Conservation (phyloP, 2,797 vertebrate genomes). For the Acanthurus leucopareius region DNA sequence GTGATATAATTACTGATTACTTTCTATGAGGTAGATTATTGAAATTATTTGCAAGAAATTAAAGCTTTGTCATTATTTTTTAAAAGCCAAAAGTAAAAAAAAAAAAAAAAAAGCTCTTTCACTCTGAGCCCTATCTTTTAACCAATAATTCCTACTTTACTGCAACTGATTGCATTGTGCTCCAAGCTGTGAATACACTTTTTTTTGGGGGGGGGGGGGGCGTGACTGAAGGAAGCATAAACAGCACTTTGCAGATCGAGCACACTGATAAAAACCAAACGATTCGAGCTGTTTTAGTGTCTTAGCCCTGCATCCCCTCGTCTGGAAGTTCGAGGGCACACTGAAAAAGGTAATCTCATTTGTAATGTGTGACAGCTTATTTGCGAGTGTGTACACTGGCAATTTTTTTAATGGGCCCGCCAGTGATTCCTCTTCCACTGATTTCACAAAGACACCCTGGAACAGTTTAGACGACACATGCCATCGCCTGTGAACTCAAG, state of each 20-base stretch:
- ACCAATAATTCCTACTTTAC: slow-evolving; percentile 72
- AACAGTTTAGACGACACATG: slow-evolving; percentile 85
- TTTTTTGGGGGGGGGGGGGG: neutral
- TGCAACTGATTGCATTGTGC: slow-evolving; percentile 84
- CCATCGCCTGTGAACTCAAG: slow-evolving; percentile 79
- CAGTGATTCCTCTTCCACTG: slow-evolving; percentile 79
- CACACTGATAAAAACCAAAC: slow-evolving; percentile 82
- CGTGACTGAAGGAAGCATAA: slow-evolving; percentile 80
- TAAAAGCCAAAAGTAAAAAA: slow-evolving; percentile 36
- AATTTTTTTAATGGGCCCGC: slow-evolving; percentile 84
- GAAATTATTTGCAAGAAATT: slow-evolving; percentile 53
- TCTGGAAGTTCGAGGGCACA: slow-evolving; percentile 83
- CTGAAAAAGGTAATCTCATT: slow-evolving; percentile 89
- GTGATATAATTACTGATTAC: slow-evolving; percentile 47
- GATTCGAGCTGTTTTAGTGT: slow-evolving; percentile 82
- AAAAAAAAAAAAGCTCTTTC: slow-evolving; percentile 33
- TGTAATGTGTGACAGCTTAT: slow-evolving; percentile 90
- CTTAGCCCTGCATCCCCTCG: slow-evolving; percentile 75
- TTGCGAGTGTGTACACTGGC: slow-evolving; percentile 84
- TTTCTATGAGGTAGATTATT: slow-evolving; percentile 34
- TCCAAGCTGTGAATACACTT: slow-evolving; percentile 79
- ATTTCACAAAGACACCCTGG: slow-evolving; percentile 85
- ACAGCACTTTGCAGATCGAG: slow-evolving; percentile 81
- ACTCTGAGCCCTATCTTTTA: slow-evolving; percentile 68
- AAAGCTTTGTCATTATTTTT: slow-evolving; percentile 51